A percentile compares a stretch with the other conserved stretches of the same genome.
Evolutionary conservation across 1,140 invertebrate species (phyloP).

Genomic region (Chlorops oryzae): DNA sequence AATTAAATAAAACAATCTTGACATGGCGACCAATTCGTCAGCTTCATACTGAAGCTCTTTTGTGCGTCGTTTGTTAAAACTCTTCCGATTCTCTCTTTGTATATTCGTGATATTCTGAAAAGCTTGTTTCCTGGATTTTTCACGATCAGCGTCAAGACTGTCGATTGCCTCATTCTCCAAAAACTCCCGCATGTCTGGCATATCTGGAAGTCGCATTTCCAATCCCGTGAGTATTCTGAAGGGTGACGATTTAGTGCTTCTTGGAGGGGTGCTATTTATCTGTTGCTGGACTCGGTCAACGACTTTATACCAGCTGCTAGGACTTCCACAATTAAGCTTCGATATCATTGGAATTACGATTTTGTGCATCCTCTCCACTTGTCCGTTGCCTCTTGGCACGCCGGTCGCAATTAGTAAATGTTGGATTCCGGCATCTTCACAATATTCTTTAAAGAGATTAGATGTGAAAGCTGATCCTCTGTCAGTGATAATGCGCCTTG

Average conservation of each 20-base stretch:
- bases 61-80: constrained; percentile 20
- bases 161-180: constrained; percentile 1
- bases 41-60: not conserved
- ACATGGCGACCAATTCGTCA: constrained; percentile 4
- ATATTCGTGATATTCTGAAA: constrained; percentile 24
- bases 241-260: constrained; percentile 18
- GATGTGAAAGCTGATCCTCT: constrained; percentile 6
- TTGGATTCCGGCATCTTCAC: no score
- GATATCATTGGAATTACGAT: constrained; percentile 21
- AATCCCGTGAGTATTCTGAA: constrained; percentile 21
- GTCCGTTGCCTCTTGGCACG: constrained; percentile 27
- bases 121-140: constrained; percentile 12
- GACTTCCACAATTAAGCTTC: constrained; percentile 24
- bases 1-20: no score
- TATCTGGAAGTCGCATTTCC: constrained; percentile 25
- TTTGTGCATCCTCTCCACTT: constrained; percentile 26
- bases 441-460: not conserved
- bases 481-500: constrained; percentile 26
- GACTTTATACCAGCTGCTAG: constrained; percentile 29
- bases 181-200: constrained; percentile 11
- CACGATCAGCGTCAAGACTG: not conserved
- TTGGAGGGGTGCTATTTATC: constrained; percentile 26
- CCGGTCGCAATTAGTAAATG: constrained; percentile 28
- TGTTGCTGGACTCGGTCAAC: constrained; percentile 26
- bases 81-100: constrained; percentile 27